These are phyloP conservation scores for Hesperophylax magnus DNA, from an alignment of 1,140 invertebrate species.

Conservation along the genomic window DNA sequence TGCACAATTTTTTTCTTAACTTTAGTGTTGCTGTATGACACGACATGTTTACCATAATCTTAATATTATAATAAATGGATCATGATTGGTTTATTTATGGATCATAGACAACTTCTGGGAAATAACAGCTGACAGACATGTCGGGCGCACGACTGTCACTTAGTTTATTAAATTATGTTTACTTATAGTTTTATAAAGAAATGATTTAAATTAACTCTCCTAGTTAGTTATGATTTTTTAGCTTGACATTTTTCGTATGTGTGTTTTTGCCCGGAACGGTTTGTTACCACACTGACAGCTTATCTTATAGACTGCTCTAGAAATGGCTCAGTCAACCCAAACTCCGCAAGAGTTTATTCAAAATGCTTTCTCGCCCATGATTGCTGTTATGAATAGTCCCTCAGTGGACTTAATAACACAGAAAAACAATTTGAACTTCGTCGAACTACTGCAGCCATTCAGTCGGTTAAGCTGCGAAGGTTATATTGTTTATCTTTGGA, in stretches of 20 bases:
- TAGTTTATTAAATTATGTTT: constrained; percentile 47
- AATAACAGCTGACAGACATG: constrained; percentile 49
- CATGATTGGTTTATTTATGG: too few species aligned
- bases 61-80: not conserved
- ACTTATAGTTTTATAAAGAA: constrained; percentile 27
- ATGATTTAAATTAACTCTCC: not conserved
- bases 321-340: constrained; percentile 77
- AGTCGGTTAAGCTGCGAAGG: constrained; percentile 84
- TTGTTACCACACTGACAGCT: constrained; percentile 8
- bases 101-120: not conserved
- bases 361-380: constrained; percentile 89
- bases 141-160: constrained; percentile 44
- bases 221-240: not conserved
- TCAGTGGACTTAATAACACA: constrained; percentile 87
- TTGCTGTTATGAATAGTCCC: constrained; percentile 87
- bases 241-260: not conserved
- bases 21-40: not conserved
- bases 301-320: constrained; percentile 33
- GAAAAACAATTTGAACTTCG: constrained; percentile 93
- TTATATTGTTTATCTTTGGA: constrained; percentile 61
- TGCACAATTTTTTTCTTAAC: too few species aligned
- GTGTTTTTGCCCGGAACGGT: not conserved
- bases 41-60: not conserved
- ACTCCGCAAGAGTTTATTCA: constrained; percentile 90
- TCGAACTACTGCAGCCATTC: constrained; percentile 93